Conservation (phyloP, 1,140 invertebrate species). For the Calephelis nemesis region DNA sequence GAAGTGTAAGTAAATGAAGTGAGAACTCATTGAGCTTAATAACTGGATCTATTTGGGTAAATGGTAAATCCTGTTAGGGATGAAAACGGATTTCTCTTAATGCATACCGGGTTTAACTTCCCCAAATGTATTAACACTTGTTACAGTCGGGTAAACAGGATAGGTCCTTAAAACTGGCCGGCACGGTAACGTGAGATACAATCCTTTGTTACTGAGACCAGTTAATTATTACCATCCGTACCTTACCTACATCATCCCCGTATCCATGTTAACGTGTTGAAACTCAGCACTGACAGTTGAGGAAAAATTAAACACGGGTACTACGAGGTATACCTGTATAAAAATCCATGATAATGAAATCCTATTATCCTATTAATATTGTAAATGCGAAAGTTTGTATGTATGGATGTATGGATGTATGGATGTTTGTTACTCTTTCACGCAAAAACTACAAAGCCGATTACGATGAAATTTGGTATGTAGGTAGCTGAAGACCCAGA, state of each 20-base stretch:
- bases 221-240: neutral
- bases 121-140: no score
- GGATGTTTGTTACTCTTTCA: no score
- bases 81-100: conserved; percentile 6
- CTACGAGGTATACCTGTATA: no score
- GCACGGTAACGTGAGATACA: neutral
- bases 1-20: neutral
- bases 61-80: neutral
- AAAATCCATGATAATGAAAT: no score
- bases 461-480: no score
- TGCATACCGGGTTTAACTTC: neutral
- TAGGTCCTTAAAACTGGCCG: neutral
- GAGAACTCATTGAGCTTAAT: neutral
- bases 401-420: no score
- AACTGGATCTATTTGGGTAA: neutral
- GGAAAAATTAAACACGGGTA: no score
- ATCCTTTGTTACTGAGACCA: neutral
- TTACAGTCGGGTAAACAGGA: neutral
- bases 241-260: neutral
- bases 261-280: neutral
- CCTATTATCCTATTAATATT: no score
- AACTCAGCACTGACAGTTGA: neutral
- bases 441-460: no score
- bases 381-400: no score
- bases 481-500: no score